Percentiles rank a stretch among this genome's conserved stretches.
phyloP scores from a whole-genome alignment of 2,797 vertebrate genomes.

The Atherinosoma microstoma region DNA sequence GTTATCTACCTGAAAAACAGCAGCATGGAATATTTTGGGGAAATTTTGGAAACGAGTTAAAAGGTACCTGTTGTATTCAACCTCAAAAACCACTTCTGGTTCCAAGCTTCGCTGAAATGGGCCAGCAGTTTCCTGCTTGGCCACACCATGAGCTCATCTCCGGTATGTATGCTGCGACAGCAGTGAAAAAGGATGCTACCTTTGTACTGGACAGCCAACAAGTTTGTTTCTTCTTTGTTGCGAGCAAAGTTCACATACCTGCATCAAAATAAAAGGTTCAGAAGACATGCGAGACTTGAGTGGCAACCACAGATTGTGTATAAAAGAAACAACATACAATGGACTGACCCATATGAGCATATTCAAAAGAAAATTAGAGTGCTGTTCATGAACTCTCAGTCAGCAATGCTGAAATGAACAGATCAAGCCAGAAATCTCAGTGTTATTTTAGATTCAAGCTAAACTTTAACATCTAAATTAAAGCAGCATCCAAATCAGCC shows the following conservation, averaged over 20 bases:
- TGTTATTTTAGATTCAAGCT: too few species aligned
- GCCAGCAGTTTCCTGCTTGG: constrained; percentile 87
- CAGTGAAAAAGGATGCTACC: constrained; percentile 93
- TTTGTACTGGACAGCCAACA: constrained; percentile 93
- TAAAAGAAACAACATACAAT: neutral
- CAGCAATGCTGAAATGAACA: too few species aligned
- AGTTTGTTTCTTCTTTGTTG: constrained; percentile 90
- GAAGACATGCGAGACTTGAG: neutral
- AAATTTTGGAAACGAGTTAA: neutral
- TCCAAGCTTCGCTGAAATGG: constrained; percentile 74
- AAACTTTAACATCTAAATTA: too few species aligned
- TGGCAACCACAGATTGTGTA: too few species aligned
- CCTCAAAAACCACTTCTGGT: constrained; percentile 76
- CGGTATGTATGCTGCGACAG: constrained; percentile 87
- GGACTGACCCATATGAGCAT: too few species aligned
- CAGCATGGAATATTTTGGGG: neutral
- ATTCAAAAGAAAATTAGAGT: too few species aligned
- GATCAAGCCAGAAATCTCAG: too few species aligned
- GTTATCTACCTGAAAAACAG: neutral
- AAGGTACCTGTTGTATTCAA: constrained; percentile 68
- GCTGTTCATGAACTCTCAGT: too few species aligned
- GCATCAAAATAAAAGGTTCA: neutral
- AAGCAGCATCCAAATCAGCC: too few species aligned
- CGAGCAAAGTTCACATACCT: constrained; percentile 93
- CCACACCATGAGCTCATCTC: constrained; percentile 94